Conservation (phyloP, 2,797 vertebrate species). For the Decapterus maruadsi region DNA sequence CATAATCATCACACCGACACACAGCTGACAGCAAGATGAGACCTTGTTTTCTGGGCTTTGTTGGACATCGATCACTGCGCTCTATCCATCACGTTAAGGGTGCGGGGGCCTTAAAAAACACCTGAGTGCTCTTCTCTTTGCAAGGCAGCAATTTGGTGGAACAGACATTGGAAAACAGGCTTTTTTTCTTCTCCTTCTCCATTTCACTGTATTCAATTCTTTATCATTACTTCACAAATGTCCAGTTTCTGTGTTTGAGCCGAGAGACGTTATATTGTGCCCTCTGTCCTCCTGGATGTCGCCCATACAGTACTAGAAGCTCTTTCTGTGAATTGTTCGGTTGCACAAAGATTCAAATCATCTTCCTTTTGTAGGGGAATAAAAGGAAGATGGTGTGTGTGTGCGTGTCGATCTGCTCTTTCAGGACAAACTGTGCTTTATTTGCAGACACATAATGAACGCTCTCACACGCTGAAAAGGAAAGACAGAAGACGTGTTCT, state of each 20-base stretch:
- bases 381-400: slow-evolving; percentile 11
- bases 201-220: not conserved
- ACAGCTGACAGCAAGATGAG: slow-evolving; percentile 76
- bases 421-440: slow-evolving; percentile 20
- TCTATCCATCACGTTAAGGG: not conserved
- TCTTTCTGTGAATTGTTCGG: slow-evolving; percentile 34
- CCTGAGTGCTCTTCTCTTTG: slow-evolving; percentile 19
- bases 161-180: slow-evolving; percentile 5
- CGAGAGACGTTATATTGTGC: too few species aligned
- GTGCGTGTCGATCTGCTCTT: slow-evolving; percentile 37
- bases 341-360: slow-evolving; percentile 34
- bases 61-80: slow-evolving; percentile 39
- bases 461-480: slow-evolving; percentile 27
- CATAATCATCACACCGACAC: slow-evolving; percentile 75
- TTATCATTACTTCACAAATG: not conserved
- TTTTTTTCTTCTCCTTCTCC: not conserved
- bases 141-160: not conserved
- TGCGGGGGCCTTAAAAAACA: not conserved
- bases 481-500: slow-evolving; percentile 53
- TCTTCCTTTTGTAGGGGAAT: slow-evolving; percentile 4
- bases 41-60: slow-evolving; percentile 45
- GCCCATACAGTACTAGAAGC: not conserved
- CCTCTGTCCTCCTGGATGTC: too few species aligned
- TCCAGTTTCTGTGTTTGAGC: not conserved
- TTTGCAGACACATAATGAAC: slow-evolving; percentile 55